Conservation (phyloP, 1,140 invertebrate genomes). For the Tetranychus urticae region DNA sequence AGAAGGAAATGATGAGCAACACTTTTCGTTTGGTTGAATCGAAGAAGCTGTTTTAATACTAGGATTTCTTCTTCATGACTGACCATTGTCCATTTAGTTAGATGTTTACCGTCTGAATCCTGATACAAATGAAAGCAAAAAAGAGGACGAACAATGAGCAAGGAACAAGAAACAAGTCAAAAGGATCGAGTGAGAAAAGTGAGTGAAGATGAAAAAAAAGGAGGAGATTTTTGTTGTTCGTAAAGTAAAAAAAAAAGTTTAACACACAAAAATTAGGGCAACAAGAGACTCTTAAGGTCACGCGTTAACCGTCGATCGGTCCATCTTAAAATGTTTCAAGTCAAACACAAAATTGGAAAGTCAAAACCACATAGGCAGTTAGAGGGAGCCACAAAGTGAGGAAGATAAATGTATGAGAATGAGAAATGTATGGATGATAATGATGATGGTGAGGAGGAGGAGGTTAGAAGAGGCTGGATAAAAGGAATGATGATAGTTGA, state of each 20-base stretch:
- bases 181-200: not conserved
- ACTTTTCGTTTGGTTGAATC: slow-evolving; percentile 30
- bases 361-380: not conserved
- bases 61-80: slow-evolving; percentile 58
- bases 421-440: not conserved
- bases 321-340: no score
- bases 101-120: not conserved
- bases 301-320: no score
- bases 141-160: not conserved
- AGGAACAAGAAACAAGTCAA: not conserved
- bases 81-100: slow-evolving; percentile 40
- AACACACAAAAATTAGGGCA: no score
- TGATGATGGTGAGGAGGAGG: not conserved
- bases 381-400: not conserved
- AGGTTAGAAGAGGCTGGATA: not conserved
- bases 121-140: not conserved
- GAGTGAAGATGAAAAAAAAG: not conserved
- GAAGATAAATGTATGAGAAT: not conserved
- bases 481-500: not conserved
- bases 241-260: not conserved
- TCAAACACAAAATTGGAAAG: not conserved
- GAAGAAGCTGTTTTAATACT: slow-evolving; percentile 58
- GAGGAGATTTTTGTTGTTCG: not conserved
- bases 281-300: no score
- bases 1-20: not conserved